phyloP scores from a whole-genome alignment of 2,113 vertebrate species.

The Acrocephalus kingi region DNA sequence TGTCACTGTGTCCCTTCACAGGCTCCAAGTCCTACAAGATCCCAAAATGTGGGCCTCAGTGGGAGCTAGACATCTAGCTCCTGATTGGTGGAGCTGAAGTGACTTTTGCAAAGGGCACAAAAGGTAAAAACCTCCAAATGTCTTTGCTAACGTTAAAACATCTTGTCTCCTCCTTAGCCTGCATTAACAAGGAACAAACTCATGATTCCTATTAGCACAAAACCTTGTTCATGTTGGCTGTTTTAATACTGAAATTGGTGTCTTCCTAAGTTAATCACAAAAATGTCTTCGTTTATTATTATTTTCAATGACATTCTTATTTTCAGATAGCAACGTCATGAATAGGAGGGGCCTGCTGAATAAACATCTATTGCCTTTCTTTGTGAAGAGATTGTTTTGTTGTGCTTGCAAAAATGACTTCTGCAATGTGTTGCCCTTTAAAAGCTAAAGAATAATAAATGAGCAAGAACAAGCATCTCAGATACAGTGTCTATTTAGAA shows the following conservation, averaged over 20 bases:
- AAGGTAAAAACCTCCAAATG: neutral
- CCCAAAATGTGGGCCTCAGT: neutral
- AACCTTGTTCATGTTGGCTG: neutral
- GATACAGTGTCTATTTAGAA: neutral
- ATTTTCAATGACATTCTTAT: neutral
- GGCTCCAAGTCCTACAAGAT: neutral
- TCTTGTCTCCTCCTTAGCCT: neutral
- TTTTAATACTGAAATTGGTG: neutral
- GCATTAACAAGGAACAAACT: neutral
- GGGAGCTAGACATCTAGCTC: neutral
- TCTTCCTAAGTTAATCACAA: neutral
- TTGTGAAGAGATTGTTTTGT: slow-evolving; percentile 8
- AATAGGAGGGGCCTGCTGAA: neutral
- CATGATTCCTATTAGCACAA: neutral
- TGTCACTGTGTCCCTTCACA: too few species aligned
- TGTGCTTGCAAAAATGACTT: slow-evolving; percentile 16
- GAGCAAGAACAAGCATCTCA: neutral
- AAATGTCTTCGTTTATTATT: neutral
- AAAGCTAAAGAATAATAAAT: neutral
- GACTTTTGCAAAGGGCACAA: neutral
- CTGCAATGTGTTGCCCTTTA: neutral
- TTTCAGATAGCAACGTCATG: neutral
- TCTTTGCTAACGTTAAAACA: rapidly evolving
- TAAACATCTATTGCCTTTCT: neutral
- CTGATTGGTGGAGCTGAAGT: neutral